Conservation (phyloP, 1,140 invertebrate genomes). For the Orussus abietinus region DNA sequence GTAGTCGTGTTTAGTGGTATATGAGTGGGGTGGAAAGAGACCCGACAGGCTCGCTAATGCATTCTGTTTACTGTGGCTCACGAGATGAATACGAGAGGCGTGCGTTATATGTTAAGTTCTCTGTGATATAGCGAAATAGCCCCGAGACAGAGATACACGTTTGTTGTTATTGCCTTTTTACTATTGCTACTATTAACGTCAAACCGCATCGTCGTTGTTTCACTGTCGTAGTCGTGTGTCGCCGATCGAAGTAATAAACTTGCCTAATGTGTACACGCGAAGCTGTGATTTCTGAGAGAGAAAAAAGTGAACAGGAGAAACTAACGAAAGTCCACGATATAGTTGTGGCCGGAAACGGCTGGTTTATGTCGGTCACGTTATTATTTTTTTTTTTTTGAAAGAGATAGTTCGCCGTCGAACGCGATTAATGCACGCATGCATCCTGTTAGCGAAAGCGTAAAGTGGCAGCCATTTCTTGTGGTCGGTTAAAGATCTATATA, state of each 20-base stretch:
- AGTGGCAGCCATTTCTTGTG: no score
- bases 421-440: no score
- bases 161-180: constrained; percentile 12
- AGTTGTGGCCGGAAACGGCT: no score
- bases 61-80: constrained; percentile 1
- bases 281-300: no score
- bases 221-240: background rate
- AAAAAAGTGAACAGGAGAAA: no score
- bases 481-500: no score
- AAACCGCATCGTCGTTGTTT: background rate
- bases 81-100: constrained; percentile 13
- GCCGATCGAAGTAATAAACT: constrained; percentile 11
- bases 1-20: constrained; percentile 34
- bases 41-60: background rate
- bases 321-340: no score
- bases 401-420: no score
- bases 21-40: constrained; percentile 18
- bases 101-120: constrained; percentile 30
- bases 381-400: no score
- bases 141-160: constrained; percentile 35
- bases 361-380: no score
- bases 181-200: constrained; percentile 1
- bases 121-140: constrained; percentile 45
- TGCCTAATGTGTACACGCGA: constrained; percentile 12
- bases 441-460: no score